Conservation (phyloP, 2,113 vertebrate species). For the Carettochelys insculpta region DNA sequence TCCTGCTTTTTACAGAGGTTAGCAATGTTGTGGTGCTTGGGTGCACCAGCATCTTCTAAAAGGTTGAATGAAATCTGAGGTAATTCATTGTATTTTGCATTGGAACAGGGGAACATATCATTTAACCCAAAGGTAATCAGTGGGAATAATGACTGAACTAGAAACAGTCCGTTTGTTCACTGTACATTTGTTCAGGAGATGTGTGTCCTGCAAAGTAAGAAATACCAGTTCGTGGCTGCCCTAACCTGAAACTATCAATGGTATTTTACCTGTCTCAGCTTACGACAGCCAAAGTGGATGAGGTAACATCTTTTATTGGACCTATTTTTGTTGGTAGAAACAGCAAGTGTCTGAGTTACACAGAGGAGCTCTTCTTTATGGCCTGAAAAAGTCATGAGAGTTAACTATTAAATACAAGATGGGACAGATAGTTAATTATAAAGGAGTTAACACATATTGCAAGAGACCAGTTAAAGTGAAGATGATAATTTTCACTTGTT, state of each 20-base stretch:
- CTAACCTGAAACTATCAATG: slow-evolving; percentile 15
- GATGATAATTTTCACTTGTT: not conserved
- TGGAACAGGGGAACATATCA: slow-evolving; percentile 18
- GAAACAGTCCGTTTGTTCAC: not conserved
- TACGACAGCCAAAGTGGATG: not conserved
- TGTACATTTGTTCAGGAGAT: slow-evolving; percentile 19
- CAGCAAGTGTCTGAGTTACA: not conserved
- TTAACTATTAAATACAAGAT: not conserved
- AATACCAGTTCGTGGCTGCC: slow-evolving; percentile 45
- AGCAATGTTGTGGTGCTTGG: slow-evolving; percentile 50
- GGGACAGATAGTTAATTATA: not conserved
- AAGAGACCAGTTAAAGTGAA: not conserved
- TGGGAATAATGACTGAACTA: slow-evolving; percentile 62
- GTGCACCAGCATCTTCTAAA: slow-evolving; percentile 51
- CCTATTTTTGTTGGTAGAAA: not conserved
- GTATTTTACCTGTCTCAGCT: too few relatives aligned
- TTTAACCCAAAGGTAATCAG: slow-evolving; percentile 59
- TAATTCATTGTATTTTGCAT: slow-evolving; percentile 18
- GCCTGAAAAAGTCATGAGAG: not conserved
- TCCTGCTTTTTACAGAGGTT: slow-evolving; percentile 32
- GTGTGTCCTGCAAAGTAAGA: slow-evolving; percentile 26
- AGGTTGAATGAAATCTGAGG: slow-evolving; percentile 53
- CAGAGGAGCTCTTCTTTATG: not conserved
- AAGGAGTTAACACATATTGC: not conserved
- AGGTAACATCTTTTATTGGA: not conserved